Percentiles rank a stretch among this genome's conserved stretches.
phyloP scores from a whole-genome alignment of 2,797 vertebrate genomes.

The Pristis pectinata region DNA sequence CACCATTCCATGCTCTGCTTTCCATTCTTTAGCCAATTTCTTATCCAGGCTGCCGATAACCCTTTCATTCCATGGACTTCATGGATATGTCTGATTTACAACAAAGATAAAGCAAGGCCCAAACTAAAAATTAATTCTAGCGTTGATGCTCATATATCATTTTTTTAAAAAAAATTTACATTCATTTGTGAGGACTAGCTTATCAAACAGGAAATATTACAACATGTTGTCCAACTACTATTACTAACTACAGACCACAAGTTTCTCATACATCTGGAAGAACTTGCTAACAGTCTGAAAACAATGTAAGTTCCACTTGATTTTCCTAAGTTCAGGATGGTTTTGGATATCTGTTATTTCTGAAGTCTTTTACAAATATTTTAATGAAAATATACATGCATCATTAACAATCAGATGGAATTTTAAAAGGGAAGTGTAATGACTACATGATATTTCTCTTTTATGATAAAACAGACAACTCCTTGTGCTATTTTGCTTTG shows the following conservation, averaged over 20 bases:
- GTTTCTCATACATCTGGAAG: conserved; percentile 33
- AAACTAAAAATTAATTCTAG: not conserved
- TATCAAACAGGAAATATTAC: not conserved
- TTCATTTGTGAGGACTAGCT: not conserved
- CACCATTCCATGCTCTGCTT: no score
- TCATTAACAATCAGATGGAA: not conserved
- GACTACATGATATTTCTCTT: not conserved
- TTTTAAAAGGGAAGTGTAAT: not conserved
- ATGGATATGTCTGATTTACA: not conserved
- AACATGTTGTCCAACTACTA: not conserved
- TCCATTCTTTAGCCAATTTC: no score
- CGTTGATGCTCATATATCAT: not conserved
- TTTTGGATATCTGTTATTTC: conserved; percentile 28
- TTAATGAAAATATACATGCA: conserved; percentile 30
- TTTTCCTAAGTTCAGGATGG: conserved; percentile 28
- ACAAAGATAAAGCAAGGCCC: not conserved
- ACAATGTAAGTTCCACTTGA: conserved; percentile 30
- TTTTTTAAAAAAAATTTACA: not conserved
- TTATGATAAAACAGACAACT: not conserved
- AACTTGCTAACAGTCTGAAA: conserved; percentile 28
- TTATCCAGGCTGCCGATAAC: no score
- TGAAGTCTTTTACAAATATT: conserved; percentile 6
- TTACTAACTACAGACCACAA: conserved; percentile 1
- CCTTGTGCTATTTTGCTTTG: not conserved
- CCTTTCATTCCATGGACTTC: no score